Conservation (phyloP, 2,888 invertebrate genomes). For the Gerris lacustris region DNA sequence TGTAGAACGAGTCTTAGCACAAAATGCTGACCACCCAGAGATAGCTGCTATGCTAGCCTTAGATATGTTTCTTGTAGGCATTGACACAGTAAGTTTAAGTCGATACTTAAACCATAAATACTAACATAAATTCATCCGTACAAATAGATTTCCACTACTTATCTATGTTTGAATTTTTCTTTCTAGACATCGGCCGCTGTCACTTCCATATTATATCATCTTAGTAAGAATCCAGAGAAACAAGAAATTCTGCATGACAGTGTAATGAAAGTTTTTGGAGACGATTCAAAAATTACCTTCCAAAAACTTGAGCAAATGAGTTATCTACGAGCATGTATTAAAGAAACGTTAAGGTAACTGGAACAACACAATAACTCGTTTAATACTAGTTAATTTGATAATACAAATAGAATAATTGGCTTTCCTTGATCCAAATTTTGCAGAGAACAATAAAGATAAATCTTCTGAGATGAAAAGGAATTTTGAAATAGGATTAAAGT, state of each 20-base stretch:
- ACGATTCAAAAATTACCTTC: slow-evolving; percentile 42
- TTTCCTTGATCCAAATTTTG: no score
- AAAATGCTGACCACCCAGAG: slow-evolving; percentile 45
- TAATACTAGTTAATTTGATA: no score
- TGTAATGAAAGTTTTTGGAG: slow-evolving; percentile 41
- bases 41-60: slow-evolving; percentile 70
- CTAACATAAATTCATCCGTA: no score
- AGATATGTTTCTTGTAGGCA: slow-evolving; percentile 75
- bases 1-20: slow-evolving; percentile 49
- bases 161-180: neutral
- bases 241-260: slow-evolving; percentile 52
- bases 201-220: slow-evolving; percentile 58
- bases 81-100: slow-evolving; percentile 59
- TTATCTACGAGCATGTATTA: slow-evolving; percentile 59
- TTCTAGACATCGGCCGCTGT: slow-evolving; percentile 61
- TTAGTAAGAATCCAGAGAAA: slow-evolving; percentile 51
- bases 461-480: no score
- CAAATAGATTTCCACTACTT: neutral
- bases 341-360: slow-evolving; percentile 58
- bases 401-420: no score
- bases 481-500: no score
- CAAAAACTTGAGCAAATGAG: slow-evolving; percentile 50
- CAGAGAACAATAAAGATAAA: no score
- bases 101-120: no score
- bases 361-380: no score